Evolutionary conservation across 2,113 vertebrate genomes (phyloP).

Genomic region (Aplodontia rufa): DNA sequence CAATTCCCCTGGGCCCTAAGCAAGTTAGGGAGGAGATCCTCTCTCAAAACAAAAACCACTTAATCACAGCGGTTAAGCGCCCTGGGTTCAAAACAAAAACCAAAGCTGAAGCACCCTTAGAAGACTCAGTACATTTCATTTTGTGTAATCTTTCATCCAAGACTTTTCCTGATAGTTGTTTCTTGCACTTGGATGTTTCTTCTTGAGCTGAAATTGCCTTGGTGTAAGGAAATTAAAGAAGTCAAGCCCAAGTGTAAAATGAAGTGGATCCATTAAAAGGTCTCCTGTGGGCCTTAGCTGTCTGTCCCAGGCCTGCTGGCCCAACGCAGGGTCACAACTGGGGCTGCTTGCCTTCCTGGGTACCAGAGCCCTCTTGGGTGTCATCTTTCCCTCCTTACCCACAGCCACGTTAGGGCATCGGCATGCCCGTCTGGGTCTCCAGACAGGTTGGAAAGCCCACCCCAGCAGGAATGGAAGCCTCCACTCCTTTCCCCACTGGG

Average conservation of each 20-base stretch:
- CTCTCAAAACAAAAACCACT: no score
- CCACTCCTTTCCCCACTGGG: conserved; percentile 81
- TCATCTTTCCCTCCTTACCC: neutral
- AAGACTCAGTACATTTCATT: no score
- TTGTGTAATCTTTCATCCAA: neutral
- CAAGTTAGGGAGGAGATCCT: no score
- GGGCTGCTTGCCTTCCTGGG: neutral
- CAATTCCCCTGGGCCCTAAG: no score
- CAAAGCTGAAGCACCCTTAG: no score
- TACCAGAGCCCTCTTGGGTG: neutral
- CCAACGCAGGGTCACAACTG: neutral
- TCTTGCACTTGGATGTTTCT: neutral
- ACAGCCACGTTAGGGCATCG: neutral
- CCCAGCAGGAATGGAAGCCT: conserved; percentile 87
- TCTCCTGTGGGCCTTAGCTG: neutral
- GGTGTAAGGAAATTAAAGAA: neutral
- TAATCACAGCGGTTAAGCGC: no score
- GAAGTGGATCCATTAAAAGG: neutral
- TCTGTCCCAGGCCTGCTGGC: neutral
- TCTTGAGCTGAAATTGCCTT: neutral
- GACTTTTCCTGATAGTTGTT: neutral
- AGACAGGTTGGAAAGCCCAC: conserved; percentile 88
- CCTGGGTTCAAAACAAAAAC: no score
- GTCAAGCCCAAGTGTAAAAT: neutral
- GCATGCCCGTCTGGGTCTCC: conserved; percentile 6